Evolutionary conservation across 2,797 vertebrate genomes (phyloP), one percentile per base, ranked within the genome.

Genomic region (Coccyzus lansbergi): DNA sequence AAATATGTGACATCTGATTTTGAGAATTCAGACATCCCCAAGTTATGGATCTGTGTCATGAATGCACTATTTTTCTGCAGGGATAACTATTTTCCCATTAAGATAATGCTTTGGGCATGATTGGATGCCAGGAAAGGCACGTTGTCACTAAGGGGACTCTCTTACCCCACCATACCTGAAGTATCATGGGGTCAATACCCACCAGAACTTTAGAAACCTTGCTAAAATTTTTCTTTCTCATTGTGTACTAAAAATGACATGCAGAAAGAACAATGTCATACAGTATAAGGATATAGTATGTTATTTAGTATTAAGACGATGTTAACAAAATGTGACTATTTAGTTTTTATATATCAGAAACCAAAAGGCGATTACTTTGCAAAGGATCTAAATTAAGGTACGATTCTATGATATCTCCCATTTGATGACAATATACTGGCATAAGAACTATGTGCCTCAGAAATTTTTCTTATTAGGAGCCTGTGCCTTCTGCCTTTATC

Each of bases 31-130:
- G n/a, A n/a, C n/a, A n/a, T n/a, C n/a, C n/a, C n/a, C n/a, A n/a
- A n/a, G n/a, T n/a, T n/a, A n/a, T n/a, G n/a, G n/a, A n/a, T n/a
- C n/a, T n/a, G n/a, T n/a, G n/a, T n/a, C n/a, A n/a, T n/a, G n/a
- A n/a, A n/a, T n/a, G n/a, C n/a, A n/a, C n/a, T n/a, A n/a, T n/a
- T n/a, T n/a, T n/a, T n/a, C n/a, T n/a, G n/a, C n/a, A n/a, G n/a
- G n/a, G n/a, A n/a, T n/a, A n/a, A 25, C 24, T 36, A 98, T 98
- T 95, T 98, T 98, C n/a, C 98, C 97, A 98, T 97, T 96, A 99
- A 98, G 90, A 99, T 89, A 38, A 98, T 80, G 60, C 93, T 97
- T 65, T 97, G 95, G n/a, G 97, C 98, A n/a, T n/a, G n/a, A n/a
- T n/a, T 97, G 42, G 98, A 95, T 77, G 98, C 93, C 70, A 99